Evolutionary conservation across 2,888 invertebrate species (phyloP).

Genomic region (Euplagia quadripunctaria): DNA sequence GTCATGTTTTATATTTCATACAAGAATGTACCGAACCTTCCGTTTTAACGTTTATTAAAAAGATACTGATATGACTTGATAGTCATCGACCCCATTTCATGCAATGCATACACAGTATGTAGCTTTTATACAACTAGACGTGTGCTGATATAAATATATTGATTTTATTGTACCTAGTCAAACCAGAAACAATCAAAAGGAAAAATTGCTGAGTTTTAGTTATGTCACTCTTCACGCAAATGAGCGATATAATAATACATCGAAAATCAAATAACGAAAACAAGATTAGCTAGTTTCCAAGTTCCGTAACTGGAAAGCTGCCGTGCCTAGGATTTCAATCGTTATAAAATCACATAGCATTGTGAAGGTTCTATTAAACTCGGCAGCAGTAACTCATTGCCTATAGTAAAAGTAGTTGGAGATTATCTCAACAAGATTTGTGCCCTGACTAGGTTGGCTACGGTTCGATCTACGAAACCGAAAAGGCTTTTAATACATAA

Average conservation of each 20-base stretch:
- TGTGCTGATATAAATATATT: not conserved
- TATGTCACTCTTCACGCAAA: not conserved
- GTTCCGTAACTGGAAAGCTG: slow-evolving; percentile 32
- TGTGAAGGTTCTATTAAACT: slow-evolving; percentile 70
- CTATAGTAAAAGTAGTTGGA: slow-evolving; percentile 78
- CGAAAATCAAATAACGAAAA: slow-evolving; percentile 7
- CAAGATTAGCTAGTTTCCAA: slow-evolving; percentile 21
- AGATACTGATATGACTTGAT: too few species aligned
- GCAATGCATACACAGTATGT: not conserved
- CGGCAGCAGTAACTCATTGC: slow-evolving; percentile 68
- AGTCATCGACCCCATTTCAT: too few species aligned
- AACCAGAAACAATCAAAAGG: not conserved
- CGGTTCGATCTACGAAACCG: slow-evolving; percentile 26
- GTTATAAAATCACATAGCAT: slow-evolving; percentile 66
- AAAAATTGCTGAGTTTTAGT: not conserved
- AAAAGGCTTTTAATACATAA: slow-evolving; percentile 36
- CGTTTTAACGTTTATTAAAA: too few species aligned
- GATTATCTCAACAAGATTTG: slow-evolving; percentile 83
- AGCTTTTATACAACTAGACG: not conserved
- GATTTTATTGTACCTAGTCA: not conserved
- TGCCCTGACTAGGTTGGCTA: slow-evolving; percentile 80
- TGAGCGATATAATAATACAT: not conserved
- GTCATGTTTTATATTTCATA: too few species aligned
- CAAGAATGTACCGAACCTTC: too few species aligned
- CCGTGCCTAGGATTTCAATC: slow-evolving; percentile 49